A percentile compares a stretch with the other conserved stretches of the same genome.
These are phyloP conservation scores for Myodes glareolus DNA, from an alignment of 2,113 vertebrate genomes.

Conservation along the genomic window DNA sequence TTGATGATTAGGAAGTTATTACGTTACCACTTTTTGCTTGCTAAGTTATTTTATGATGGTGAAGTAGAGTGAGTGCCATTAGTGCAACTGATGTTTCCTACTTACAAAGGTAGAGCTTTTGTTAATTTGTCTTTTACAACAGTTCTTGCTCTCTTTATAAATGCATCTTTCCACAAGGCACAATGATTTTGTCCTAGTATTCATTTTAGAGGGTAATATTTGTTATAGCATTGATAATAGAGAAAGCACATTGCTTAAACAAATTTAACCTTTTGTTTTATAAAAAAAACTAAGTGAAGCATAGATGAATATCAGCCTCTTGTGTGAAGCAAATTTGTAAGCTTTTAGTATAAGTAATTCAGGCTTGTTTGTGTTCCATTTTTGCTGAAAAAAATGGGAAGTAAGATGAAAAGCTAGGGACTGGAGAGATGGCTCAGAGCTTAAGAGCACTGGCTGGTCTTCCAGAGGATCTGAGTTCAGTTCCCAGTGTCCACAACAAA, in stretches of 20 bases:
- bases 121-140: slow-evolving; percentile 4
- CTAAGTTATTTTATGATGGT: slow-evolving; percentile 42
- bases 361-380: slow-evolving; percentile 51
- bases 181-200: slow-evolving; percentile 36
- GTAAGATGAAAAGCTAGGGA: slow-evolving; percentile 36
- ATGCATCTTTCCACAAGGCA: slow-evolving; percentile 44
- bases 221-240: slow-evolving; percentile 40
- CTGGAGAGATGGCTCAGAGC: too few species aligned
- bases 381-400: slow-evolving; percentile 41
- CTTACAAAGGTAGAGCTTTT: slow-evolving; percentile 8
- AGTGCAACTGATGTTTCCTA: slow-evolving; percentile 31
- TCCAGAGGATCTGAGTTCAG: too few species aligned
- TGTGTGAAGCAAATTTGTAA: slow-evolving; percentile 34
- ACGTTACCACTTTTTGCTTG: slow-evolving; percentile 45
- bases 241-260: slow-evolving; percentile 29
- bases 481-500: too few species aligned
- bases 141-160: slow-evolving; percentile 61
- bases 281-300: slow-evolving; percentile 46
- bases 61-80: slow-evolving; percentile 8
- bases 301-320: slow-evolving; percentile 3
- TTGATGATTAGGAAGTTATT: slow-evolving; percentile 25
- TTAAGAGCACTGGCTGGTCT: too few species aligned
- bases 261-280: slow-evolving; percentile 21
- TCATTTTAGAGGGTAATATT: not conserved
- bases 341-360: slow-evolving; percentile 24